Evolutionary conservation across 2,113 vertebrate genomes (phyloP).

Genomic region (Salvelinus namaycush): DNA sequence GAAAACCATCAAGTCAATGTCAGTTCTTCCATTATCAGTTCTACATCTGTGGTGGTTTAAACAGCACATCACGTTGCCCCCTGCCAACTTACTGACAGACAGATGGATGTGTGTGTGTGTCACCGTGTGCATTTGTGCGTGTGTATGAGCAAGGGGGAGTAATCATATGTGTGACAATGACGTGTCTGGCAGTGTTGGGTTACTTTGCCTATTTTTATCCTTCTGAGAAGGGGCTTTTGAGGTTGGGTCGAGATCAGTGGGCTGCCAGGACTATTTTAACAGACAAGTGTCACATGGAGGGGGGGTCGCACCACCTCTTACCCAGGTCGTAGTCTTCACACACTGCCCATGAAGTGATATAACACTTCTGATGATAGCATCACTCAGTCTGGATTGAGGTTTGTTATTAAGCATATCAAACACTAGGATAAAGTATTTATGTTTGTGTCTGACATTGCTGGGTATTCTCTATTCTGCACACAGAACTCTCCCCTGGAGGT

Average conservation of each 20-base stretch:
- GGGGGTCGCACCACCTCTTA: not conserved
- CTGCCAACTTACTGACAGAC: not conserved
- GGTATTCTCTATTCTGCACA: slow-evolving; percentile 16
- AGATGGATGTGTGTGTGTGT: slow-evolving; percentile 6
- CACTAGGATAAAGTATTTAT: not conserved
- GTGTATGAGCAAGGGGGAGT: not conserved
- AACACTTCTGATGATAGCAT: too few species aligned
- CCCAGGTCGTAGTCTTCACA: not conserved
- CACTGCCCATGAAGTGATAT: not conserved
- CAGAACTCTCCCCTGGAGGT: slow-evolving; percentile 86
- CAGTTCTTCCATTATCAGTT: too few species aligned
- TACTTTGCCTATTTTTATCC: slow-evolving; percentile 61
- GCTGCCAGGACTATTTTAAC: slow-evolving; percentile 27
- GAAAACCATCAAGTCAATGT: not conserved
- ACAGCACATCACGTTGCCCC: too few species aligned
- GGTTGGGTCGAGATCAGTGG: slow-evolving; percentile 14
- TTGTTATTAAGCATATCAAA: not conserved
- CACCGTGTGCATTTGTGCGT: not conserved
- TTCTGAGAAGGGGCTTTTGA: slow-evolving; percentile 45
- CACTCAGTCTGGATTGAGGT: too few species aligned
- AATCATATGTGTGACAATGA: slow-evolving; percentile 26
- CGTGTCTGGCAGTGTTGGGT: slow-evolving; percentile 45
- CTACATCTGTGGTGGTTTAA: not conserved
- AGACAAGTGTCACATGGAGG: slow-evolving; percentile 19
- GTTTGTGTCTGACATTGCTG: not conserved